phyloP scores from a whole-genome alignment of 2,797 vertebrate species.

The Catostomus latipinnis region DNA sequence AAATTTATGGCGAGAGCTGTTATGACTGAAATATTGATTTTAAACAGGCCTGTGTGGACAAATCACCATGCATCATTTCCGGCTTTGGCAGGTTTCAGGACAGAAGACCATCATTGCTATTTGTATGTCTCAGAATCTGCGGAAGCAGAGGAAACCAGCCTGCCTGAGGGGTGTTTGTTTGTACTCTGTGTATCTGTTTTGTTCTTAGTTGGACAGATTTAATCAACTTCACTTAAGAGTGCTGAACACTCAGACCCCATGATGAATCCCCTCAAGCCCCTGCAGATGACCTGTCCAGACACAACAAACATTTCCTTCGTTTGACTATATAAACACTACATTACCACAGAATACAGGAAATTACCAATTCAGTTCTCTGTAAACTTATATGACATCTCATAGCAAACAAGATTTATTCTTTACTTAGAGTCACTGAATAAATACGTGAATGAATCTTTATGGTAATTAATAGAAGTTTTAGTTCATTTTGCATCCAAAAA shows the following conservation, averaged over 20 bases:
- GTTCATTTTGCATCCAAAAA: no score
- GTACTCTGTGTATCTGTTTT: conserved; percentile 47
- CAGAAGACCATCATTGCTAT: neutral
- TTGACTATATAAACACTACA: neutral
- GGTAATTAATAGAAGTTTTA: no score
- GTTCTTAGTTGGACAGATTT: conserved; percentile 70
- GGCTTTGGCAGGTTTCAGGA: neutral
- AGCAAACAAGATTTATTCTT: no score
- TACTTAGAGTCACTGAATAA: no score
- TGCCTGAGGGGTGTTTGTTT: conserved; percentile 41
- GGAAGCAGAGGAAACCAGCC: conserved; percentile 19
- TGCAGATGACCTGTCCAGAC: neutral
- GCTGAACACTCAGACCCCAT: conserved; percentile 65
- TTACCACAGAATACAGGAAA: neutral
- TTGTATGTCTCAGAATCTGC: conserved; percentile 5
- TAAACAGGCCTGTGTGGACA: no score
- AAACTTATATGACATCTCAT: no score
- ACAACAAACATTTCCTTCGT: neutral
- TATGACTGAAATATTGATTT: no score
- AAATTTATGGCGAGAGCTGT: no score
- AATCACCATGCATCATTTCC: no score
- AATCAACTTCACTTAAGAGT: conserved; percentile 70
- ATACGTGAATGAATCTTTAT: no score
- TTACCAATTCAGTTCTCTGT: no score
- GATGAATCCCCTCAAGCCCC: conserved; percentile 47